Percentiles rank a stretch among this genome's conserved stretches.
phyloP scores from a whole-genome alignment of 2,888 invertebrate genomes.

The Quadroppia sp. region DNA sequence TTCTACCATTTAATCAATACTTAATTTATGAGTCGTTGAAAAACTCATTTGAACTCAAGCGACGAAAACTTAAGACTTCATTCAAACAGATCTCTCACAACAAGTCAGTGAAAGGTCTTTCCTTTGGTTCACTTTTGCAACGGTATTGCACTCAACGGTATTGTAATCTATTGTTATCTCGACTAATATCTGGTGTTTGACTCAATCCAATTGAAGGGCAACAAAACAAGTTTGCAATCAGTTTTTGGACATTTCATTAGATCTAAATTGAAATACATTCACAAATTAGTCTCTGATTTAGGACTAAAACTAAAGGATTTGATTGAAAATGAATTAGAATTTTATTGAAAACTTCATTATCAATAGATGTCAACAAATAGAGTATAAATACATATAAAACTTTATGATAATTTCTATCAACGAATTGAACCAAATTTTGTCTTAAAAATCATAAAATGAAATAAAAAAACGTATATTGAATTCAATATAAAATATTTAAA shows the following conservation, averaged over 20 bases:
- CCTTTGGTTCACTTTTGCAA: neutral
- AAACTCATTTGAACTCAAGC: neutral
- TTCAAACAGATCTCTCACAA: neutral
- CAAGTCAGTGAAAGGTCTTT: neutral
- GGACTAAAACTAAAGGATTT: too few species aligned
- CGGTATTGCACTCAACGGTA: neutral
- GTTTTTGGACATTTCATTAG: neutral
- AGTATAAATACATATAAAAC: too few species aligned
- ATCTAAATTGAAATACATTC: neutral
- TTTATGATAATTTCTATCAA: too few species aligned
- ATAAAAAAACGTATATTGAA: too few species aligned
- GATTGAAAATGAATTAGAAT: too few species aligned
- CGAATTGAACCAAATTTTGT: too few species aligned
- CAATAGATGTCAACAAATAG: too few species aligned
- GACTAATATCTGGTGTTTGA: neutral
- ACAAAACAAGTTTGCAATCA: conserved; percentile 6
- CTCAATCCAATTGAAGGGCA: neutral
- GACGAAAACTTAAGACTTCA: too few species aligned
- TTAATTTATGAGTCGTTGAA: conserved; percentile 17
- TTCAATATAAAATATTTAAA: too few species aligned
- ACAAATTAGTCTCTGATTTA: neutral
- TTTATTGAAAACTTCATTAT: too few species aligned
- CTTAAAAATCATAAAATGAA: too few species aligned
- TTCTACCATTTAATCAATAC: neutral
- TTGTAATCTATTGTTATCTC: conserved; percentile 13